phyloP scores from a whole-genome alignment of 2,797 vertebrate species.

The Falco columbarius region DNA sequence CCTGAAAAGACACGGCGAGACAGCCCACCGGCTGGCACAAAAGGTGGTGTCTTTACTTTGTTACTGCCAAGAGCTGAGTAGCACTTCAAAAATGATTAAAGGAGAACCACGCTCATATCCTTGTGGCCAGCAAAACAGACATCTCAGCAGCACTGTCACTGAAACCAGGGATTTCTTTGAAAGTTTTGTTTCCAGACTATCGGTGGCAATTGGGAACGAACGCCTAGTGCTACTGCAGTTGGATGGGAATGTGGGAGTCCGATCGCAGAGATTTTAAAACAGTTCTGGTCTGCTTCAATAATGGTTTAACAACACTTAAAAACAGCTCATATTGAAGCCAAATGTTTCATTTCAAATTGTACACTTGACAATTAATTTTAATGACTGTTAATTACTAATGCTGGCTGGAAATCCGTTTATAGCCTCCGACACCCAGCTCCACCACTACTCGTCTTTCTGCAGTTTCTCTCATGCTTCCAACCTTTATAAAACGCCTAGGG shows the following conservation, averaged over 20 bases:
- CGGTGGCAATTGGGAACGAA: not conserved
- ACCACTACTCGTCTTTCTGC: constrained; percentile 37
- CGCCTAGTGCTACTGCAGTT: not conserved
- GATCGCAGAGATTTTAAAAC: not conserved
- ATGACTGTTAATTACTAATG: constrained; percentile 70
- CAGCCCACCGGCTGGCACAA: not conserved
- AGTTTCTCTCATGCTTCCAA: constrained; percentile 37
- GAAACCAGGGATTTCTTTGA: not conserved
- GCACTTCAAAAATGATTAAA: not conserved
- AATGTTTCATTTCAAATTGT: constrained; percentile 64
- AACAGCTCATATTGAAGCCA: constrained; percentile 62
- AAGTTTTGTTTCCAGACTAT: not conserved
- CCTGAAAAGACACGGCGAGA: not conserved
- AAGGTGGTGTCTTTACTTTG: not conserved
- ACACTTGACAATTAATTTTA: constrained; percentile 71
- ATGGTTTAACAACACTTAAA: constrained; percentile 67
- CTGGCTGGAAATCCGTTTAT: constrained; percentile 57
- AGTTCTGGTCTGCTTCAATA: constrained; percentile 47
- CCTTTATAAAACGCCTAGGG: constrained; percentile 3
- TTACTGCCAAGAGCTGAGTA: not conserved
- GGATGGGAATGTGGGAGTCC: constrained; percentile 5
- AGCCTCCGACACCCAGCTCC: constrained; percentile 24
- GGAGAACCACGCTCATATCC: not conserved
- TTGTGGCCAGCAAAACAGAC: not conserved
- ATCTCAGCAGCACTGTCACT: not conserved